Conservation (phyloP, 2,888 invertebrate genomes). For the Cheilosia soror region DNA sequence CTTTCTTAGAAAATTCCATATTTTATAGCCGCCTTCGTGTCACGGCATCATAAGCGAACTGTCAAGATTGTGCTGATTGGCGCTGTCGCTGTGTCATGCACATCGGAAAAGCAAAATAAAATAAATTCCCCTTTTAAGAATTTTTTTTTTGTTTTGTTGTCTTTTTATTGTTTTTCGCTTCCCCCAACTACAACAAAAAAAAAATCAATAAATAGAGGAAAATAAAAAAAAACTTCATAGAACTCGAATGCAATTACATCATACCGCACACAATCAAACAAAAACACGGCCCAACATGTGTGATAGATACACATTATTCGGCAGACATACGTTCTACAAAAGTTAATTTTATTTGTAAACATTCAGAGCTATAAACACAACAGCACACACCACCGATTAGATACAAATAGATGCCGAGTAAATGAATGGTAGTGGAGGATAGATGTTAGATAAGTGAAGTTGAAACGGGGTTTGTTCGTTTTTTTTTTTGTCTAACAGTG, state of each 20-base stretch:
- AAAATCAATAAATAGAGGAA: slow-evolving; percentile 27
- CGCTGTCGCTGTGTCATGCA: slow-evolving; percentile 18
- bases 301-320: slow-evolving; percentile 17
- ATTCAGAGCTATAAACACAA: slow-evolving; percentile 40
- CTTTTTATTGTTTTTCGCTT: slow-evolving; percentile 9
- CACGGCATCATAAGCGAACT: slow-evolving; percentile 13
- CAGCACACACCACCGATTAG: slow-evolving; percentile 21
- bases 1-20: not conserved
- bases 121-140: not conserved
- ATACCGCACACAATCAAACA: slow-evolving; percentile 10
- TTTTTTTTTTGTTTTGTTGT: not conserved
- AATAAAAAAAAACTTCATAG: slow-evolving; percentile 24
- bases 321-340: slow-evolving; percentile 47
- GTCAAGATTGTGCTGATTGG: slow-evolving; percentile 27
- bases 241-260: slow-evolving; percentile 49
- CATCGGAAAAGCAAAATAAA: slow-evolving; percentile 16
- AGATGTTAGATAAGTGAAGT: slow-evolving; percentile 12
- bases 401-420: slow-evolving; percentile 7
- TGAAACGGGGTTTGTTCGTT: slow-evolving; percentile 35
- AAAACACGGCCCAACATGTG: not conserved
- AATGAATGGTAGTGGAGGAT: slow-evolving; percentile 11
- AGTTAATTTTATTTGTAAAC: slow-evolving; percentile 63
- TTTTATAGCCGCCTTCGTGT: not conserved
- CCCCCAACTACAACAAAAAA: not conserved
- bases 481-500: slow-evolving; percentile 24